Evolutionary conservation across 64 coral and sea anemone species (phyloP), one percentile per base, ranked within the genome.

Genomic region (Montipora sp.): DNA sequence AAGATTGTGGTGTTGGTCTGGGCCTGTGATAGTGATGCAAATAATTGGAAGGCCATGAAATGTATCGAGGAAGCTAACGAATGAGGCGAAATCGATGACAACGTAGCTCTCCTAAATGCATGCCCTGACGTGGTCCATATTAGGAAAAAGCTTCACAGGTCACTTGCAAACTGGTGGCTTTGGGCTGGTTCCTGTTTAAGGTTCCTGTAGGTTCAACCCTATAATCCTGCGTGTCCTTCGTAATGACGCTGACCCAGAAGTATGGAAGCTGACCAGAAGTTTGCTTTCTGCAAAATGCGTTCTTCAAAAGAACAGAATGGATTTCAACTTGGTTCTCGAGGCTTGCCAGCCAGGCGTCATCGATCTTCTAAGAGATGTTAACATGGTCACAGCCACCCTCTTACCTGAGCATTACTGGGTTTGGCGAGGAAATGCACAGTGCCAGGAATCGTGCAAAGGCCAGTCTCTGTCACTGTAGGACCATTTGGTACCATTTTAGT

Each of bases 101-200:
- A 67, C 63, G 0, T 67, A 67, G 63, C 63, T 67, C 63, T 67
- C 63, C 63, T 10, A 67, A 67, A 67, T 67, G 63, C 63, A 67
- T 67, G 63, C 63, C 63, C 63, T 67, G 63, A 67, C 18, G 63
- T 67, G 63, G 63, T 67, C 63, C 63, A 67, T 67, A 67, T 67
- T 2, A 5, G 63, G 63, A 16, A 67, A 67, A 67, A 67, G 63
- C 63, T 67, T 67, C 63, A 67, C 63, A 67, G 63, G 63, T 67
- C 63, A 67, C 63, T 67, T 0, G 63, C 0, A 67, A 67, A 67
- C 63, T 14, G 63, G 63, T 67, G 63, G 63, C 63, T 67, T 67
- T 67, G 63, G 63, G 63, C 63, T 67, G 63, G 63, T 67, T 27
- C 24, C 24, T 24, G 24, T 24, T 24, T 24, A 24, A 24, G 24